Conservation (phyloP, 1,140 invertebrate species). For the Polypedilum vanderplanki region DNA sequence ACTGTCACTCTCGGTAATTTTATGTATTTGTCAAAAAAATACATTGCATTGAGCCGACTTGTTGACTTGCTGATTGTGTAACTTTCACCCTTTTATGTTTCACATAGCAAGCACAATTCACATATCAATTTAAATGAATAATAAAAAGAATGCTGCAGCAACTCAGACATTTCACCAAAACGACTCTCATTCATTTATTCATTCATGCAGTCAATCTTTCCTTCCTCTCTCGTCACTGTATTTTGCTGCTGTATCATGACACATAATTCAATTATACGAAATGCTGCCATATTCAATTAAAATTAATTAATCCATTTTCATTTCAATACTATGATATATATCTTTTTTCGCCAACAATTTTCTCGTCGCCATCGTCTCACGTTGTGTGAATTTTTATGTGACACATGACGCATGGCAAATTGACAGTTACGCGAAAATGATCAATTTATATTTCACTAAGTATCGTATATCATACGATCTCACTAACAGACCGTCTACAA, state of each 20-base stretch:
- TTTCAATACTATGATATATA: not conserved
- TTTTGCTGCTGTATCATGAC: too few species aligned
- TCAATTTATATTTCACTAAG: not conserved
- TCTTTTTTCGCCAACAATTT: not conserved
- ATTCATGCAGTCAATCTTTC: too few species aligned
- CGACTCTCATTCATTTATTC: too few species aligned
- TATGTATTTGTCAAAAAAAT: constrained; percentile 15
- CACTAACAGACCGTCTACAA: not conserved
- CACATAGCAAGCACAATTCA: not conserved
- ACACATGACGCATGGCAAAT: constrained; percentile 6
- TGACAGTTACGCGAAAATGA: constrained; percentile 17
- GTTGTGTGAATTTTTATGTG: not conserved
- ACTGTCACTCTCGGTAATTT: constrained; percentile 1
- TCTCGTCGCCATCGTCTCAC: not conserved
- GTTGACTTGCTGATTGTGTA: constrained; percentile 17
- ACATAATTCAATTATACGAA: not conserved
- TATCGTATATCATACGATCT: too few species aligned
- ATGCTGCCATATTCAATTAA: constrained; percentile 15
- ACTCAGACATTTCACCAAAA: too few species aligned
- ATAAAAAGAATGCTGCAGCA: not conserved
- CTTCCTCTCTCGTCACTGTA: too few species aligned
- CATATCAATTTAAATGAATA: constrained; percentile 19
- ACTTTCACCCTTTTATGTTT: constrained; percentile 18
- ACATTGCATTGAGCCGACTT: not conserved
- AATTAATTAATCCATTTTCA: constrained; percentile 19